Evolutionary conservation across 1,140 invertebrate species (phyloP).

Genomic region (Aphelinus certus): DNA sequence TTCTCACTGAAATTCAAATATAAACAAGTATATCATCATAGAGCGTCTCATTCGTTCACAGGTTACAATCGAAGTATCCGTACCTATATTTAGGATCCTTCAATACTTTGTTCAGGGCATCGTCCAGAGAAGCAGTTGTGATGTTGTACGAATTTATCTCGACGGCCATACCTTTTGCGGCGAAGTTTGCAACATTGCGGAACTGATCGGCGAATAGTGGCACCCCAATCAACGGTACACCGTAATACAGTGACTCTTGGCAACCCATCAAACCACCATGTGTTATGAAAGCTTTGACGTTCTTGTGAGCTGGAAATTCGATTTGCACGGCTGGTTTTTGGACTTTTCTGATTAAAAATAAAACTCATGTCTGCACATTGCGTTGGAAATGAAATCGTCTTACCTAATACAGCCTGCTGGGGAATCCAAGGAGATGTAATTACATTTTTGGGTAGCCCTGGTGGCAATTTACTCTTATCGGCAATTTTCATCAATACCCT

Average conservation of each 20-base stretch:
- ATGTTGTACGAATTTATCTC: conserved; percentile 37
- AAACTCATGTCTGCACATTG: too few relatives aligned
- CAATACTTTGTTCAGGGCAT: conserved; percentile 39
- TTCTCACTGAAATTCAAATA: conserved; percentile 35
- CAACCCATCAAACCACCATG: too few relatives aligned
- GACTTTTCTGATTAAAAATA: too few relatives aligned
- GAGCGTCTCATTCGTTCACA: not conserved
- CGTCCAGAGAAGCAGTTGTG: conserved; percentile 36
- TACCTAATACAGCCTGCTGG: conserved; percentile 72
- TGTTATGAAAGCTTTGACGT: too few relatives aligned
- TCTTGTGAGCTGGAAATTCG: too few relatives aligned
- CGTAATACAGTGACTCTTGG: too few relatives aligned
- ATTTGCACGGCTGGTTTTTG: too few relatives aligned
- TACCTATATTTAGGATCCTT: conserved; percentile 42
- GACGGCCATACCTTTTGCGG: conserved; percentile 49
- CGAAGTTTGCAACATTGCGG: conserved; percentile 28
- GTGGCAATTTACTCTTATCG: conserved; percentile 46
- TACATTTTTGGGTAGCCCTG: conserved; percentile 66
- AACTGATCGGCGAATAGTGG: too few relatives aligned
- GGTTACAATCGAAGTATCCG: not conserved
- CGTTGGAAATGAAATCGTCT: not conserved
- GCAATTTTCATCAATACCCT: conserved; percentile 46
- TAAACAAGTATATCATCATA: not conserved
- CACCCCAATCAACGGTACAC: too few relatives aligned
- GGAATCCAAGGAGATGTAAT: conserved; percentile 71